Percentiles rank a stretch among this genome's conserved stretches.
Evolutionary conservation across 2,113 vertebrate species (phyloP).

Genomic region (Macrotus californicus): DNA sequence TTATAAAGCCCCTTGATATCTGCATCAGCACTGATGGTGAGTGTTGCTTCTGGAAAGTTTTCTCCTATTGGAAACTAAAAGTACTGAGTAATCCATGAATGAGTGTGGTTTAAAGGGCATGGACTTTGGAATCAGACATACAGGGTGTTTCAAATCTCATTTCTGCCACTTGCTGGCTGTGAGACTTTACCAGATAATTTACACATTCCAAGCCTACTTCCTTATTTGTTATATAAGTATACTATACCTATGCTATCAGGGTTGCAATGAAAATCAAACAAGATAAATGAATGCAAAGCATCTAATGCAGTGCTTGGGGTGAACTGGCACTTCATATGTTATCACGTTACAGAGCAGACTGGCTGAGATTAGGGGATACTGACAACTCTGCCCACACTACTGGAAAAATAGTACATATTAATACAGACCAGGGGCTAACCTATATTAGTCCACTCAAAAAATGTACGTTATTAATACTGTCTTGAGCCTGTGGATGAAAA

Average conservation of each 20-base stretch:
- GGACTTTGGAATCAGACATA: not conserved
- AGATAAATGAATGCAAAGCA: constrained; percentile 5
- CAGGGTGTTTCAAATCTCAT: not conserved
- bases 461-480: constrained; percentile 2
- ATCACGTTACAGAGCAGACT: not conserved
- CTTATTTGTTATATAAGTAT: not conserved
- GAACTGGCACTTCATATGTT: not conserved
- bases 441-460: constrained; percentile 15
- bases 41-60: constrained; percentile 26
- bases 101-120: not conserved
- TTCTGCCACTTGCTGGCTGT: constrained; percentile 10
- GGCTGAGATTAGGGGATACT: not conserved
- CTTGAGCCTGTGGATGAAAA: not conserved
- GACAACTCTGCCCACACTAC: not conserved
- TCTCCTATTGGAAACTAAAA: not conserved
- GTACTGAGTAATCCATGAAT: constrained; percentile 12
- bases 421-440: not conserved
- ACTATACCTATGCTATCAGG: not conserved
- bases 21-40: not conserved
- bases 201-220: not conserved
- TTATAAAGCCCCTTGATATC: not conserved
- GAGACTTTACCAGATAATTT: not conserved
- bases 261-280: constrained; percentile 24
- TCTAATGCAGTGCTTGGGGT: not conserved
- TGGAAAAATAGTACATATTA: not conserved